Percentiles rank a stretch among this genome's conserved stretches.
These are phyloP conservation scores for Kryptopterus vitreolus DNA, from an alignment of 2,797 vertebrate species.

Conservation along the genomic window DNA sequence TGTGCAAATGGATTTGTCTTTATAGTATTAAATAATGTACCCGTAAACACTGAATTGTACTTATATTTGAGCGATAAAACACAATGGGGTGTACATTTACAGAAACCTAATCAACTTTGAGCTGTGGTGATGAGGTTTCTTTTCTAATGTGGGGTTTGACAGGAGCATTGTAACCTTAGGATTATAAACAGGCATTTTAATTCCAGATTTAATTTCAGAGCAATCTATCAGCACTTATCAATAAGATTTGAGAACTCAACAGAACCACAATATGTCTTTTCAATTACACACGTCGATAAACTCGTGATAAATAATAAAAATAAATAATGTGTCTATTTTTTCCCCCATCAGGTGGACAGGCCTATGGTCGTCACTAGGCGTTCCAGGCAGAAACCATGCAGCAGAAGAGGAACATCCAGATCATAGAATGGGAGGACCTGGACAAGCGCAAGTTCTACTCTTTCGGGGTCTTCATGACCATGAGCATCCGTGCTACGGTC, in stretches of 20 bases:
- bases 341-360: not conserved
- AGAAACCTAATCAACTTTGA: not conserved
- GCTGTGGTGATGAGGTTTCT: not conserved
- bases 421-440: conserved; percentile 98
- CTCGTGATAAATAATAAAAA: too few relatives aligned
- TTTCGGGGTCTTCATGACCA: conserved; percentile 93
- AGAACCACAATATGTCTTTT: not conserved
- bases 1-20: too few relatives aligned
- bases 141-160: not conserved
- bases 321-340: too few relatives aligned
- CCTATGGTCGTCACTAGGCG: conserved; percentile 26
- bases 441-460: conserved; percentile 98
- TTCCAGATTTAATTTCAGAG: too few relatives aligned
- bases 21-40: too few relatives aligned
- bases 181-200: too few relatives aligned
- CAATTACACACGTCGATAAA: too few relatives aligned
- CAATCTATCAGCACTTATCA: not conserved
- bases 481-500: conserved; percentile 92
- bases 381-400: conserved; percentile 61
- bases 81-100: not conserved
- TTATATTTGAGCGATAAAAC: not conserved
- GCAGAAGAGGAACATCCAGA: conserved; percentile 91
- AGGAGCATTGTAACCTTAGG: too few relatives aligned
- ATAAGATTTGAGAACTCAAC: not conserved
- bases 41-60: too few relatives aligned